phyloP scores from a whole-genome alignment of 2,888 invertebrate genomes.

The Rhamnusium bicolor region DNA sequence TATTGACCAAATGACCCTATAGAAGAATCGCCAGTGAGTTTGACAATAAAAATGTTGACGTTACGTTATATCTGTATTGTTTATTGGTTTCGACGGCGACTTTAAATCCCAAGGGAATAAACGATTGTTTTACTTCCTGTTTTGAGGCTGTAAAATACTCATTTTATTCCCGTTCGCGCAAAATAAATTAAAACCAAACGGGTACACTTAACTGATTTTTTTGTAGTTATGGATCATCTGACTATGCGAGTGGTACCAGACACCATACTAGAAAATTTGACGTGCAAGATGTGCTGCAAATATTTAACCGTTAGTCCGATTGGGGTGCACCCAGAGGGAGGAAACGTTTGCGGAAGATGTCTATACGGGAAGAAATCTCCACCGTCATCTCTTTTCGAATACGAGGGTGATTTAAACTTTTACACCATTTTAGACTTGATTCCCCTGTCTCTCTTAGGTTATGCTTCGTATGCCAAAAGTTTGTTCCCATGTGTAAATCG shows the following conservation, averaged over 20 bases:
- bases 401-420: constrained; percentile 11
- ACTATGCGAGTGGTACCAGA: constrained; percentile 42
- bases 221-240: neutral
- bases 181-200: too few relatives aligned
- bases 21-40: too few relatives aligned
- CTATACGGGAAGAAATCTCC: constrained; percentile 26
- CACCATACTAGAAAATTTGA: constrained; percentile 38
- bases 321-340: constrained; percentile 43
- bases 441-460: constrained; percentile 43
- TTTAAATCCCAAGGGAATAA: too few relatives aligned
- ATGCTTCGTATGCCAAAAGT: constrained; percentile 31
- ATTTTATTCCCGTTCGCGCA: too few relatives aligned
- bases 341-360: constrained; percentile 49
- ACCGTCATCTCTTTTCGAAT: constrained; percentile 40
- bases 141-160: too few relatives aligned
- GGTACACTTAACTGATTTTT: too few relatives aligned
- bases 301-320: constrained; percentile 49
- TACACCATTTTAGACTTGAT: constrained; percentile 25
- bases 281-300: constrained; percentile 45
- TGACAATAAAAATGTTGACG: too few relatives aligned
- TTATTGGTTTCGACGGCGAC: too few relatives aligned
- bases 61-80: too few relatives aligned
- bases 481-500: constrained; percentile 48
- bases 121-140: too few relatives aligned
- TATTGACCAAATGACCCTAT: too few relatives aligned